phyloP scores from a whole-genome alignment of 2,113 vertebrate species.

The Salvator merianae region DNA sequence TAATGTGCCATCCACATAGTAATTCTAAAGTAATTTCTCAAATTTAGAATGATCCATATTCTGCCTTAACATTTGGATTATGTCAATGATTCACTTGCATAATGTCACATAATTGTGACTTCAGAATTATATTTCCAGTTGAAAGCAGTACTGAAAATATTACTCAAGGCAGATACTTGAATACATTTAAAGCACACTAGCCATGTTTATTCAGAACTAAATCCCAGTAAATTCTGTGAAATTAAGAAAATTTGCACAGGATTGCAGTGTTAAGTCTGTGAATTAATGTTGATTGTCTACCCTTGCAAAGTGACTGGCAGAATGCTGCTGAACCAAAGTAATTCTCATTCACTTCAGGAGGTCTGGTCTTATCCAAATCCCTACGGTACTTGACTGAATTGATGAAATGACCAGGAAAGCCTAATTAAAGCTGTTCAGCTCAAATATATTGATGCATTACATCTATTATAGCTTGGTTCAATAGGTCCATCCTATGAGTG shows the following conservation, averaged over 20 bases:
- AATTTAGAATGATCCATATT: no score
- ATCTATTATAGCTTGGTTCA: slow-evolving; percentile 94
- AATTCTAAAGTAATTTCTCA: no score
- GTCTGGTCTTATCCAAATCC: slow-evolving; percentile 84
- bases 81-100: no score
- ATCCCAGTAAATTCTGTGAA: slow-evolving; percentile 28
- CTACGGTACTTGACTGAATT: slow-evolving; percentile 82
- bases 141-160: no score
- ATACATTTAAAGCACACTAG: no score
- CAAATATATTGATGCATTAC: slow-evolving; percentile 99
- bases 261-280: slow-evolving; percentile 67
- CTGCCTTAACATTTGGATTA: no score
- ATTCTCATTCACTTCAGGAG: slow-evolving; percentile 88
- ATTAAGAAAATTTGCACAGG: slow-evolving; percentile 63
- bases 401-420: slow-evolving; percentile 96
- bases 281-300: slow-evolving; percentile 79
- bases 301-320: slow-evolving; percentile 77
- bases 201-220: no score
- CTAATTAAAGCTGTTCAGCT: slow-evolving; percentile 99
- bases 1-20: no score
- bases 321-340: slow-evolving; percentile 64
- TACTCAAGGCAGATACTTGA: no score
- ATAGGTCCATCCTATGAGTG: slow-evolving; percentile 88
- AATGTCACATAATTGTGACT: no score
- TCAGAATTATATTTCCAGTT: no score